Evolutionary conservation across 2,113 vertebrate species (phyloP), one percentile per base, ranked within the genome.

Genomic region (Otis tarda): DNA sequence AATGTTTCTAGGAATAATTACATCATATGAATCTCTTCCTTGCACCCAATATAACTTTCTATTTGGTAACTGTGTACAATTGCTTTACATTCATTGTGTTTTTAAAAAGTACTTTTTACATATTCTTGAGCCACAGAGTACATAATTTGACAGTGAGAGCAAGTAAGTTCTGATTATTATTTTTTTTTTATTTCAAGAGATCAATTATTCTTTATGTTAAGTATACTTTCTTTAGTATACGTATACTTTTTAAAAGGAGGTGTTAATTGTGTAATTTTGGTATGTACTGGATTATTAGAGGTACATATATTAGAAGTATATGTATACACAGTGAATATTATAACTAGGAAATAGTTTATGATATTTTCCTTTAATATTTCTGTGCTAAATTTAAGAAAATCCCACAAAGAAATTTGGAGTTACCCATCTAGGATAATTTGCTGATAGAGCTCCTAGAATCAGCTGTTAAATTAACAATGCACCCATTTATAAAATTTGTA

Each of bases 381-480:
- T 6, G 45, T 75, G 65, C 59, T 93, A 83, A 92, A 90, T 90
- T 65, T 94, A 63, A 90, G 75, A 83, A 94, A 86, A 45, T 61
- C 60, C 93, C 41, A 69, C 64, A 37, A 96, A 43, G 63, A 84
- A 95, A 81, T 91, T 83, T 97, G 87, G 95, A 97, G 93, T 91
- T 91, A 95, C 91, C 91, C 68, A 47, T 95, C 76, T 97, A 97
- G 83, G 61, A 65, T 96, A 96, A 96, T 95, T 98, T 98, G 76
- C 96, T 98, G 93, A 95, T 98, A 97, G 94, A 94, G 92, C 82
- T 96, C 31, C 95, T 70, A 84, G 91, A 98, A 98, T 98, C 97
- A 98, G 79, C 90, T 97, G 74, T 96, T 94, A 97, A 94, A 96
- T 98, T 98, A 98, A 98, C 97, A 96, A 97, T 87, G 57, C 50